Conservation (phyloP, 2,113 vertebrate species). For the Atractosteus spatula region DNA sequence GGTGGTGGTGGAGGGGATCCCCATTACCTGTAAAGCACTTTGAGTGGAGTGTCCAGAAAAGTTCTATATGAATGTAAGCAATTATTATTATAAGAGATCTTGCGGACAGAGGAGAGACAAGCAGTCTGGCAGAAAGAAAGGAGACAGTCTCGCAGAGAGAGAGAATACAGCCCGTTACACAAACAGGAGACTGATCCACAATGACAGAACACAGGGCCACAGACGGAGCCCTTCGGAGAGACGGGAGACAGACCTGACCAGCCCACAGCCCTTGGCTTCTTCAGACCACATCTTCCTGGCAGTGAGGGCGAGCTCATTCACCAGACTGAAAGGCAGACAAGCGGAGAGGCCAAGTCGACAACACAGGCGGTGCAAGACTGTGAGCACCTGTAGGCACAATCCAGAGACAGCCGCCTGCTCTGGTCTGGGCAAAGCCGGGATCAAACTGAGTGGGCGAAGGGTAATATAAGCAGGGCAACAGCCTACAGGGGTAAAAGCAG, state of each 20-base stretch:
- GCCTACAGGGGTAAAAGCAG: not conserved
- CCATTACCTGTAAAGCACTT: no score
- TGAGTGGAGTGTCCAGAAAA: no score
- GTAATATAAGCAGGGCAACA: not conserved
- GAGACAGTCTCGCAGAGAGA: not conserved
- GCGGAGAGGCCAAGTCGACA: not conserved
- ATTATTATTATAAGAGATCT: no score
- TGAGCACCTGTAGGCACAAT: not conserved
- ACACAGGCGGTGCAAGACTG: not conserved
- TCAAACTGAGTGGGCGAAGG: not conserved
- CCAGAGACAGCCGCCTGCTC: not conserved
- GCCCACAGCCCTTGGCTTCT: constrained; percentile 76
- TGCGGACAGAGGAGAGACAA: no score
- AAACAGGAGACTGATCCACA: not conserved
- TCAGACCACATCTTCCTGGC: constrained; percentile 81
- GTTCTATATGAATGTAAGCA: no score
- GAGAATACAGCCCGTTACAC: not conserved
- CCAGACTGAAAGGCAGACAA: constrained; percentile 62
- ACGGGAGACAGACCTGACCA: constrained; percentile 73
- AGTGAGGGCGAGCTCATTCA: constrained; percentile 81
- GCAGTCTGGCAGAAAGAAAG: no score
- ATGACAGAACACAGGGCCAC: not conserved
- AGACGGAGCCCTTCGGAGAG: no score
- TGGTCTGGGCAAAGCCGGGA: no score
- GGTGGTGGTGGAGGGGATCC: no score